Percentiles rank a stretch among this genome's conserved stretches.
phyloP scores from a whole-genome alignment of 2,113 vertebrate genomes.

The Hylia prasina region DNA sequence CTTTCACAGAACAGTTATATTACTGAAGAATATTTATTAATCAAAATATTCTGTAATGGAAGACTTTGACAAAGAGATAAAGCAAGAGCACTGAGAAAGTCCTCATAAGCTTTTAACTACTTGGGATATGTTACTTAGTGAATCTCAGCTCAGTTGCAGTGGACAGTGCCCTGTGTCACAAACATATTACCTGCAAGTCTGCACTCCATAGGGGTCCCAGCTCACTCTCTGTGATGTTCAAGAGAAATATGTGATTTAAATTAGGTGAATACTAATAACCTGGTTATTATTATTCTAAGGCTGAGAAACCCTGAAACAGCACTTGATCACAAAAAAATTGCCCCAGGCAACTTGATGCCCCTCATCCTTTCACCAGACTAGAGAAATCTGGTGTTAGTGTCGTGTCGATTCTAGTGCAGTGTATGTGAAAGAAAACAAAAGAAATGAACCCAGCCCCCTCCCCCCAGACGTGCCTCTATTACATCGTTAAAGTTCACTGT shows the following conservation, averaged over 20 bases:
- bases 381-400: neutral
- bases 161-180: neutral
- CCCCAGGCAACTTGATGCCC: neutral
- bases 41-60: neutral
- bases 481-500: neutral
- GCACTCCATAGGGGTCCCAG: rapidly evolving
- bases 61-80: neutral
- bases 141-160: neutral
- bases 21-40: neutral
- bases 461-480: neutral
- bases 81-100: neutral
- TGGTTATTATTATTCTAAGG: neutral
- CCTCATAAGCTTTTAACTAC: neutral
- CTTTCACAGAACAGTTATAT: neutral
- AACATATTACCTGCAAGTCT: neutral
- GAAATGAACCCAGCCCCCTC: neutral
- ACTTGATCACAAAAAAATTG: neutral
- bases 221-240: neutral
- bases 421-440: neutral
- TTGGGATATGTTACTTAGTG: neutral
- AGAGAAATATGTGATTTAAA: neutral
- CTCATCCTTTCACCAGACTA: neutral
- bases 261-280: neutral
- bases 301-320: neutral
- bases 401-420: neutral